Evolutionary conservation across 2,888 invertebrate genomes (phyloP).

Genomic region (Xylota sylvarum): DNA sequence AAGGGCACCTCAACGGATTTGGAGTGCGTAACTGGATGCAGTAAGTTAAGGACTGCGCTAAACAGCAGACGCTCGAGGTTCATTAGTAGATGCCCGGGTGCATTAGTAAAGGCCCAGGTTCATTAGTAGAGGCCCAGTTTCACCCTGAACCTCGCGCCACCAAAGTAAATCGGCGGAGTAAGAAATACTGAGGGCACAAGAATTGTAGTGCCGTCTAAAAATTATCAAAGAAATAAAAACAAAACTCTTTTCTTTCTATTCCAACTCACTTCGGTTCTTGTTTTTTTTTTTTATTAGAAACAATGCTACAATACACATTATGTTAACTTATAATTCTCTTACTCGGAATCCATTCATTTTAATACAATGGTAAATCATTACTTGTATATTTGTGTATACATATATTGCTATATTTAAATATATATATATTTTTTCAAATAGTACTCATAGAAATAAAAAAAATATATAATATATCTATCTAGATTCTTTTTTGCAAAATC

Average conservation of each 20-base stretch:
- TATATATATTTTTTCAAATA: conserved; percentile 31
- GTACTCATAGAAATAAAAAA: conserved; percentile 50
- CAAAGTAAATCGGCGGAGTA: too few relatives aligned
- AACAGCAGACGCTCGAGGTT: too few relatives aligned
- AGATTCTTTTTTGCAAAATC: conserved; percentile 39
- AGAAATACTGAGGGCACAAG: too few relatives aligned
- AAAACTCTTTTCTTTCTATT: background rate
- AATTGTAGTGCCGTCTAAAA: too few relatives aligned
- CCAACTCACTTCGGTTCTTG: conserved; percentile 36
- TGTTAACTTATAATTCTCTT: conserved; percentile 55
- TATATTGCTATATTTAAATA: conserved; percentile 46
- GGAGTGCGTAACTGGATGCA: too few relatives aligned
- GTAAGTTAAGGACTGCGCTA: too few relatives aligned
- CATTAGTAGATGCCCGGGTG: too few relatives aligned
- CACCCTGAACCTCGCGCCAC: too few relatives aligned
- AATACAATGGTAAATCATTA: conserved; percentile 24
- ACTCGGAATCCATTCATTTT: conserved; percentile 36
- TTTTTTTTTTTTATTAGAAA: conserved; percentile 57
- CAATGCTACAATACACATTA: conserved; percentile 53
- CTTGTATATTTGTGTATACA: conserved; percentile 16
- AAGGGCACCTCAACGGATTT: too few relatives aligned
- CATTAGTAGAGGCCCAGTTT: too few relatives aligned
- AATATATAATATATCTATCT: conserved; percentile 23
- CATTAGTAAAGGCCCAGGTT: too few relatives aligned
- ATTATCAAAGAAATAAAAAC: background rate